These are phyloP conservation scores for Ctenosaura bakeri DNA, from an alignment of 2,797 vertebrate genomes.

Conservation along the genomic window DNA sequence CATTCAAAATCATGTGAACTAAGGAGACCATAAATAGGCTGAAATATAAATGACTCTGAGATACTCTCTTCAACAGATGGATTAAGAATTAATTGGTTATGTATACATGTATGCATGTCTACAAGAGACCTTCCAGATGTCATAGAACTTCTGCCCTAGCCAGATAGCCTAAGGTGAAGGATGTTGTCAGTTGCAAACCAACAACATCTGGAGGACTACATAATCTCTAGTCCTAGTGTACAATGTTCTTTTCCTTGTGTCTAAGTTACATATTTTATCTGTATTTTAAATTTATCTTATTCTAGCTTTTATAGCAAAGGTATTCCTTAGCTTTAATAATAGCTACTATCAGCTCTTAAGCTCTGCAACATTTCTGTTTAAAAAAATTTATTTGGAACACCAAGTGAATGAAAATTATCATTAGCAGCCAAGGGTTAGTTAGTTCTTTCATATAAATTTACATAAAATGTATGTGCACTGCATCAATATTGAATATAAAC, in stretches of 20 bases:
- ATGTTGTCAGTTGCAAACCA: too few relatives aligned
- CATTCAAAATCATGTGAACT: too few relatives aligned
- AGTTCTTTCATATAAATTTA: neutral
- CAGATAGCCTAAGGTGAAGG: too few relatives aligned
- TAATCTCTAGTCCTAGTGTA: too few relatives aligned
- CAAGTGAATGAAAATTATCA: neutral
- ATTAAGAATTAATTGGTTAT: too few relatives aligned
- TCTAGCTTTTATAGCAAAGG: neutral
- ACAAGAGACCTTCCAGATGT: too few relatives aligned
- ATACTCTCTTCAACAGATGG: too few relatives aligned
- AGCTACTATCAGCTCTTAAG: neutral
- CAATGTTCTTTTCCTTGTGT: neutral
- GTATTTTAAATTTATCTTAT: constrained; percentile 5
- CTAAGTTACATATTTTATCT: neutral
- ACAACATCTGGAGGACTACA: too few relatives aligned
- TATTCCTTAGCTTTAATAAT: neutral
- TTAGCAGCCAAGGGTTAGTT: neutral
- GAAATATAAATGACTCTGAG: too few relatives aligned
- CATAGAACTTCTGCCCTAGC: too few relatives aligned
- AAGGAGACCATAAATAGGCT: too few relatives aligned
- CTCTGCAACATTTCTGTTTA: neutral
- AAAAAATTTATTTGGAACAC: neutral
- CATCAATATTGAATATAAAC: neutral
- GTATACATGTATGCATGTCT: too few relatives aligned
- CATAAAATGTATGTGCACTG: neutral